These are phyloP conservation scores for Catamblyrhynchus diadema DNA, from an alignment of 2,797 vertebrate genomes.

Conservation along the genomic window DNA sequence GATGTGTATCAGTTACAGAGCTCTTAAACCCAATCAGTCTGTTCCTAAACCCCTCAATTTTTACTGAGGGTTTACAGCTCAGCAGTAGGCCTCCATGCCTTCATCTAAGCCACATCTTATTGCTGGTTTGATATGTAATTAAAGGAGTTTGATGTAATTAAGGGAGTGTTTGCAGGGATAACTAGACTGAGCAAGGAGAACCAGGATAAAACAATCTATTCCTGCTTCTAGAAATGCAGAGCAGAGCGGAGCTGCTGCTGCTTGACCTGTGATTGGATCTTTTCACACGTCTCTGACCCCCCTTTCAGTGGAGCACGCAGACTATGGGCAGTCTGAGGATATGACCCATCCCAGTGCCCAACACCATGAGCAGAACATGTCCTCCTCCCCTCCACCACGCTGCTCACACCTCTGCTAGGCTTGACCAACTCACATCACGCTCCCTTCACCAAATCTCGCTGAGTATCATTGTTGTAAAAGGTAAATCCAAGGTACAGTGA, in stretches of 20 bases:
- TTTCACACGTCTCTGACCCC: background rate
- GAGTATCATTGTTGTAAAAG: fast-evolving
- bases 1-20: slow-evolving; percentile 69
- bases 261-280: background rate
- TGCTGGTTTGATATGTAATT: slow-evolving; percentile 31
- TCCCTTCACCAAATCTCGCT: fast-evolving
- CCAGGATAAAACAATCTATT: background rate
- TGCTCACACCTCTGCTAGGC: background rate
- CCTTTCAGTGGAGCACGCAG: fast-evolving
- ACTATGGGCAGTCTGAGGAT: background rate
- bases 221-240: background rate
- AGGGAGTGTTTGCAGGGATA: background rate
- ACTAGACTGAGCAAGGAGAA: background rate
- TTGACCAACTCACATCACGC: fast-evolving
- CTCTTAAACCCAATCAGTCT: slow-evolving; percentile 59
- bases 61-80: slow-evolving; percentile 46
- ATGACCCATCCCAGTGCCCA: fast-evolving
- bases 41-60: slow-evolving; percentile 11
- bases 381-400: background rate
- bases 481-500: background rate
- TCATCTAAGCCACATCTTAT: slow-evolving; percentile 37
- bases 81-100: slow-evolving; percentile 37
- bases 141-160: background rate
- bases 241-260: background rate
- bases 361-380: fast-evolving